Evolutionary conservation across 2,888 invertebrate species (phyloP).

Genomic region (Tetanocera ferruginea): DNA sequence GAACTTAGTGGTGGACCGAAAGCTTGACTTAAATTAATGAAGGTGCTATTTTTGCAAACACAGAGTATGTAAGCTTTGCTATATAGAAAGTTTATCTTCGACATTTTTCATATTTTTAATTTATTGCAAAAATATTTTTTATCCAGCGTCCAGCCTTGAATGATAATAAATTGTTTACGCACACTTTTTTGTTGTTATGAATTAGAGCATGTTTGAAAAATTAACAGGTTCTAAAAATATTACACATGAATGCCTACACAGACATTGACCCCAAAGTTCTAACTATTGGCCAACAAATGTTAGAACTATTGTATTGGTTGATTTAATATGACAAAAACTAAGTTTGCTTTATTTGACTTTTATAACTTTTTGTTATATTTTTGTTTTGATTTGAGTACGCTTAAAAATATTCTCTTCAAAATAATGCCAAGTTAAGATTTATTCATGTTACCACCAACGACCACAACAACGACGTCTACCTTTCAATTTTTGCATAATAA

Average conservation of each 20-base stretch:
- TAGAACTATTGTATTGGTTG: background rate
- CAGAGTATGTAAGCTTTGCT: too few species aligned
- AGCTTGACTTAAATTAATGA: too few species aligned
- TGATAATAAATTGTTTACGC: background rate
- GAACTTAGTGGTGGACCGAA: too few species aligned
- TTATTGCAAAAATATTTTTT: background rate
- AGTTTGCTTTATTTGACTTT: too few species aligned
- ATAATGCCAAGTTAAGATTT: background rate
- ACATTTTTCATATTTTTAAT: background rate
- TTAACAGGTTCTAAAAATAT: background rate
- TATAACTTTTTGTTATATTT: too few species aligned
- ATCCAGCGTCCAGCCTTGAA: background rate
- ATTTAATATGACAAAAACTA: too few species aligned
- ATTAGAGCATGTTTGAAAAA: conserved; percentile 13
- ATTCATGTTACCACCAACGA: background rate
- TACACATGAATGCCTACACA: background rate
- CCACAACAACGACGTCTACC: background rate
- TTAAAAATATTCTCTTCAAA: background rate
- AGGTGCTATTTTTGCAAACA: background rate
- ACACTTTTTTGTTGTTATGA: background rate
- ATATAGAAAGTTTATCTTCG: background rate
- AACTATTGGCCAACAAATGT: background rate
- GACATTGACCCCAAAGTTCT: background rate
- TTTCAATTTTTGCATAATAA: too few species aligned
- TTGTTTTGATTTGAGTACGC: too few species aligned